Percentiles rank a stretch among this genome's conserved stretches.
phyloP scores from a whole-genome alignment of 1,140 invertebrate genomes.

The Pteromalus puparum region DNA sequence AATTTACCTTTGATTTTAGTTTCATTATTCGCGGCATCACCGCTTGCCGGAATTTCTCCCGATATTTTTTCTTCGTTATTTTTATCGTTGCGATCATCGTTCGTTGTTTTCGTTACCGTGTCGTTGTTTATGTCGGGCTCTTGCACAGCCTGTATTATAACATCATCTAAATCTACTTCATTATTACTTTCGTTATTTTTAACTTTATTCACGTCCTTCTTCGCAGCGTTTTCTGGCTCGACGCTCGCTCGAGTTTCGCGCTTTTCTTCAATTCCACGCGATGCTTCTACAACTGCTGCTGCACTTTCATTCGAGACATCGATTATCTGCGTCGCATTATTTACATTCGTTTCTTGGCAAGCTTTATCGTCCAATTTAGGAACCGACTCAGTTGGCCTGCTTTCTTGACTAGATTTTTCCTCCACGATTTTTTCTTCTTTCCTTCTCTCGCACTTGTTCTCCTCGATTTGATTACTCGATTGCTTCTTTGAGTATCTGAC shows the following conservation, averaged over 20 bases:
- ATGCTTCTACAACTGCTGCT: not conserved
- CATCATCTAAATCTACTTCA: not conserved
- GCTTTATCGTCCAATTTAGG: not conserved
- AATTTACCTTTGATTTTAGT: not conserved
- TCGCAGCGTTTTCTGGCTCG: constrained; percentile 15
- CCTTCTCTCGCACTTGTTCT: not conserved
- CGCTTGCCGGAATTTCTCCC: not conserved
- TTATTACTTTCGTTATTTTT: constrained; percentile 20
- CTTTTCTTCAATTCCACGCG: not conserved
- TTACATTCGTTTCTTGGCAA: not conserved
- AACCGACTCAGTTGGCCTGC: not conserved
- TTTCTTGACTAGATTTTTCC: not conserved
- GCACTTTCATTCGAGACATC: not conserved
- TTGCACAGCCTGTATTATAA: not conserved
- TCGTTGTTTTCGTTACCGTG: not conserved
- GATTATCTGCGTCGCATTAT: not conserved
- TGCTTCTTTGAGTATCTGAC: not conserved
- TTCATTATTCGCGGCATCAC: not conserved
- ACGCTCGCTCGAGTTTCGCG: not conserved
- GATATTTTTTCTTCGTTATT: constrained; percentile 12
- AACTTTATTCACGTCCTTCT: not conserved
- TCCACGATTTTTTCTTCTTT: not conserved
- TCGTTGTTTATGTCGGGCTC: not conserved
- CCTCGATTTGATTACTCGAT: not conserved
- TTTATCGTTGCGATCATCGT: not conserved